These are phyloP conservation scores for Limenitis camilla DNA, from an alignment of 2,888 invertebrate species.

Conservation along the genomic window DNA sequence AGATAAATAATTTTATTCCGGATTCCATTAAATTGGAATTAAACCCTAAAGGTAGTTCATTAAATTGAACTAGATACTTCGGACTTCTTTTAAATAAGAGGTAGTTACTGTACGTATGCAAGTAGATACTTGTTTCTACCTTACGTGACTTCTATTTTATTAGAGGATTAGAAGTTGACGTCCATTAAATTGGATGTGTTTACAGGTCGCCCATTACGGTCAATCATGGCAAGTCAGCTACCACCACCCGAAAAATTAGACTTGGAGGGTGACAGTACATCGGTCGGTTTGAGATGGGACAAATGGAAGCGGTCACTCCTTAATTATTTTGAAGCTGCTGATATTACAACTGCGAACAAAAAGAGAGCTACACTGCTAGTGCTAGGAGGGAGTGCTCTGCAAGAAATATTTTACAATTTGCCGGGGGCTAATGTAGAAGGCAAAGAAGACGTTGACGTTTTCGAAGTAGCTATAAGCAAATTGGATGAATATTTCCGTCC, in stretches of 20 bases:
- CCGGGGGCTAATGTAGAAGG: conserved; percentile 22
- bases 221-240: conserved; percentile 8
- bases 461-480: conserved; percentile 10
- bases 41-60: conserved; percentile 1
- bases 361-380: conserved; percentile 27
- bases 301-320: conserved; percentile 31
- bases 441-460: conserved; percentile 2
- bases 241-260: conserved; percentile 9
- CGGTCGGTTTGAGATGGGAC: conserved; percentile 30
- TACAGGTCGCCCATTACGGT: conserved; percentile 10
- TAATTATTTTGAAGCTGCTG: too few species aligned
- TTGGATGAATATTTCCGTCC: conserved; percentile 13
- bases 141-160: too few species aligned
- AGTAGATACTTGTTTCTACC: too few species aligned
- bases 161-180: too few species aligned
- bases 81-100: conserved; percentile 4
- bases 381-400: conserved; percentile 26
- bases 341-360: too few species aligned
- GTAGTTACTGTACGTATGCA: too few species aligned
- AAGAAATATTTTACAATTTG: conserved; percentile 31
- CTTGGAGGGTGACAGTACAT: conserved; percentile 23
- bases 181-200: conserved; percentile 3
- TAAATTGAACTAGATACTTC: conserved; percentile 1
- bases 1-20: too few species aligned
- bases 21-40: too few species aligned